Evolutionary conservation across 2,113 vertebrate species (phyloP).

Genomic region (Lepisosteus oculatus): DNA sequence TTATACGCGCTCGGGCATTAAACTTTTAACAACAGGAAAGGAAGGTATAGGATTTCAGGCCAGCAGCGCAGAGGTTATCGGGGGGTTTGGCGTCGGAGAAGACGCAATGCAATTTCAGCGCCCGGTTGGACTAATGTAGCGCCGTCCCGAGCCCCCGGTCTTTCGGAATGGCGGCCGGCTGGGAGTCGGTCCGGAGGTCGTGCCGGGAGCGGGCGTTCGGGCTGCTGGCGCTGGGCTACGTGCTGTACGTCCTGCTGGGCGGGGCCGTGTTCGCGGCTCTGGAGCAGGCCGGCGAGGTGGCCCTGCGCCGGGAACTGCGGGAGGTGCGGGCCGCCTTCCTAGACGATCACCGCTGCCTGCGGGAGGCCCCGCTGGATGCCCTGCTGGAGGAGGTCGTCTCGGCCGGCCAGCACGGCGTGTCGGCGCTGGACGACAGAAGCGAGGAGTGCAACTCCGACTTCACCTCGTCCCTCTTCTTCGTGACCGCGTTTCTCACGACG

Average conservation of each 20-base stretch:
- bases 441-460: conserved; percentile 57
- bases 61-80: too few species aligned
- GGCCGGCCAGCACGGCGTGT: conserved; percentile 45
- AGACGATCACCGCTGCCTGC: conserved; percentile 50
- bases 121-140: too few species aligned
- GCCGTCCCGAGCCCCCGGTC: too few species aligned
- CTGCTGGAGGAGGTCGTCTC: conserved; percentile 44
- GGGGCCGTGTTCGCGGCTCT: conserved; percentile 51
- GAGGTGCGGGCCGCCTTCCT: conserved; percentile 50
- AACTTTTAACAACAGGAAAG: too few species aligned
- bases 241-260: conserved; percentile 55
- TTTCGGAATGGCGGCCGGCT: too few species aligned
- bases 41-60: too few species aligned
- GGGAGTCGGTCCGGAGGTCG: conserved; percentile 4
- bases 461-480: conserved; percentile 69
- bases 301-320: conserved; percentile 44
- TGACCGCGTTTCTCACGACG: conserved; percentile 66
- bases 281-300: conserved; percentile 53
- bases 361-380: conserved; percentile 43
- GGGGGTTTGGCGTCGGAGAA: too few species aligned
- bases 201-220: conserved; percentile 32
- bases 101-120: too few species aligned
- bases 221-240: conserved; percentile 49
- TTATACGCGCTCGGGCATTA: too few species aligned
- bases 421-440: conserved; percentile 39